Conservation (phyloP, 2,113 vertebrate species). For the Halichoeres trimaculatus region DNA sequence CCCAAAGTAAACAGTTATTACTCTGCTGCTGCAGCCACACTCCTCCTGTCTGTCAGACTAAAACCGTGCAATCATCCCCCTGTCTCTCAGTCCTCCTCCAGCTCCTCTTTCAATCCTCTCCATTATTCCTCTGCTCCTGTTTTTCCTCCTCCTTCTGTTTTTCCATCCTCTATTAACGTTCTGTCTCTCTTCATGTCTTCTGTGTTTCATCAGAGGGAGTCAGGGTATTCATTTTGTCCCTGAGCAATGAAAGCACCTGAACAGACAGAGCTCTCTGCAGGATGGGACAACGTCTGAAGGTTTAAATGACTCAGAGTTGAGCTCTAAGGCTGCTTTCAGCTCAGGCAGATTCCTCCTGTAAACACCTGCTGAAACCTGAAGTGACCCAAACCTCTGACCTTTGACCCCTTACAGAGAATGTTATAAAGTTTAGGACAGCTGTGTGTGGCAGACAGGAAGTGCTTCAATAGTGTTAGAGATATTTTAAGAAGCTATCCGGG, state of each 20-base stretch:
- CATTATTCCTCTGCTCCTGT: neutral
- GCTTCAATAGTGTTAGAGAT: no score
- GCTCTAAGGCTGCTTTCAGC: neutral
- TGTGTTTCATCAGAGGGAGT: conserved; percentile 8
- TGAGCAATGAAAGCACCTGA: no score
- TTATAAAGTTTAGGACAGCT: conserved; percentile 23
- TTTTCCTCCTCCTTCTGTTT: neutral
- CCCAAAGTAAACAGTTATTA: conserved; percentile 79
- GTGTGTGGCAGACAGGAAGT: neutral
- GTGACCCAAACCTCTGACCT: conserved; percentile 1
- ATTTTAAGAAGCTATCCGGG: neutral
- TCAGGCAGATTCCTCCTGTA: neutral
- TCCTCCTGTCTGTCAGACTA: conserved; percentile 62
- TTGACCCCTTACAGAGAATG: conserved; percentile 1
- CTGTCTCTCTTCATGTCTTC: neutral
- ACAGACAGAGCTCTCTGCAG: no score
- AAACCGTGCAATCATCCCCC: conserved; percentile 65
- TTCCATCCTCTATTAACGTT: no score
- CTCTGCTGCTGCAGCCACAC: conserved; percentile 62
- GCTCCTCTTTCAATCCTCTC: neutral
- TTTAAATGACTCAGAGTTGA: neutral
- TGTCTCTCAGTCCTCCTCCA: conserved; percentile 42
- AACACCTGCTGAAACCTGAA: conserved; percentile 10
- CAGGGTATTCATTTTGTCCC: no score
- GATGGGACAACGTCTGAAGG: neutral